Evolutionary conservation across 2,113 vertebrate species (phyloP), one percentile per base, ranked within the genome.

Genomic region (Heterotilapia buettikoferi): DNA sequence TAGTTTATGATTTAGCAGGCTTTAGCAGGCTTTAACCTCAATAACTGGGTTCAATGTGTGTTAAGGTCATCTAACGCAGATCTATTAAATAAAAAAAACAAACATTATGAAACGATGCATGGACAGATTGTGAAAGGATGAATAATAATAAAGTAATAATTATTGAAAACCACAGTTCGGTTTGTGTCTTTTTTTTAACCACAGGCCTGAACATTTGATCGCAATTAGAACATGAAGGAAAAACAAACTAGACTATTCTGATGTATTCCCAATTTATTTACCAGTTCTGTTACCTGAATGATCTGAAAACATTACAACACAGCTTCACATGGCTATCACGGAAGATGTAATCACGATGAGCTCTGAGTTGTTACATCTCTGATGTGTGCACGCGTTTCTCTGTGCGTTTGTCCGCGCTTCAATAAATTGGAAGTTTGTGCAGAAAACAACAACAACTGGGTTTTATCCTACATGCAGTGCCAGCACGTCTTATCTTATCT

Each of bases 231-330:
- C 13, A 45, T 26, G 68, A 45, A 18, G 21, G 2, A 3, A 16
- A 68, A 71, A 71, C 36, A 71, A 68, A 24, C 36, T 43, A 14
- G 0, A 40, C 3, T 68, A 14, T 38, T 68, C 63, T 0, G 19
- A 21, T 40, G 33, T 68, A 40, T 68, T 68, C 16, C 33, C 33
- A 3, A n/a, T 21, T n/a, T 40, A 40, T n/a, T 40, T 68, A 68
- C 19, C 19, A 5, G 33, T 21, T 68, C 63, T 21, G 33, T 68
- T 68, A 40, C 33, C 61, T 21, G 63, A 68, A 38, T 38, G 19
- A 43, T 43, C 36, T 0, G 13, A 14, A 43, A 43, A 24, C 66
- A 71, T 24, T 71, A 8, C 38, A 24, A 26, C 21, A 26, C 38
- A 71, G 66, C 2, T 43, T 43, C 38, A 16, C 66, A 3, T 24